Percentiles rank a stretch among this genome's conserved stretches.
phyloP scores from a whole-genome alignment of 2,888 invertebrate species.

The Drosophila demipolita region DNA sequence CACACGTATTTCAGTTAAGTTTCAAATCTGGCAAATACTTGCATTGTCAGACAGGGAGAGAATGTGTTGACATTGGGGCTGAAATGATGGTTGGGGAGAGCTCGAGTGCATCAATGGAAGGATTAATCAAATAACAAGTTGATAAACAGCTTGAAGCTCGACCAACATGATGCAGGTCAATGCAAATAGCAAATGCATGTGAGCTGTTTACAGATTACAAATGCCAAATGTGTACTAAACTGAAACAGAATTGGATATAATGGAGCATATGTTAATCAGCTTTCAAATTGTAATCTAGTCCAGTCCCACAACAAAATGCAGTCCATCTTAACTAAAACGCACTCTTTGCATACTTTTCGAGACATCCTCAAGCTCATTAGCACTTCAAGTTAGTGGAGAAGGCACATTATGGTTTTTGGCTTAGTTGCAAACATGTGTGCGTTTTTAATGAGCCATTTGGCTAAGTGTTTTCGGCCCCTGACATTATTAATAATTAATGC shows the following conservation, averaged over 20 bases:
- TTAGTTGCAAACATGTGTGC: slow-evolving; percentile 7
- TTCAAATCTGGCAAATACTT: slow-evolving; percentile 46
- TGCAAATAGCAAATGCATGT: slow-evolving; percentile 61
- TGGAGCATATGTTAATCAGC: slow-evolving; percentile 46
- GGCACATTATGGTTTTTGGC: slow-evolving; percentile 14
- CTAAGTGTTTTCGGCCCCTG: slow-evolving; percentile 42
- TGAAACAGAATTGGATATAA: slow-evolving; percentile 30
- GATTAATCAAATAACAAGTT: slow-evolving; percentile 62
- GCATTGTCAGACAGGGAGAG: slow-evolving; percentile 10
- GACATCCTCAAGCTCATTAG: slow-evolving; percentile 28
- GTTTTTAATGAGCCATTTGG: slow-evolving; percentile 59
- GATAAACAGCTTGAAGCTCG: slow-evolving; percentile 54
- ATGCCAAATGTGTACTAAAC: slow-evolving; percentile 21
- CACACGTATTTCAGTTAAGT: slow-evolving; percentile 48
- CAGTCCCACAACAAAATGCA: background rate
- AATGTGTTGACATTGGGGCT: slow-evolving; percentile 37
- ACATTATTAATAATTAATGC: slow-evolving; percentile 68
- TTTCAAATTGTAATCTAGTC: slow-evolving; percentile 10
- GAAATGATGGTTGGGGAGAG: slow-evolving; percentile 1
- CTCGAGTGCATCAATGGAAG: slow-evolving; percentile 3
- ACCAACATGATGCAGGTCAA: slow-evolving; percentile 60
- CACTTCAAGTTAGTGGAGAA: slow-evolving; percentile 3
- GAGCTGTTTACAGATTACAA: slow-evolving; percentile 42
- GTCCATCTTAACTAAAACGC: background rate
- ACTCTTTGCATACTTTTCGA: slow-evolving; percentile 4